phyloP scores from a whole-genome alignment of 2,888 invertebrate genomes.

The Phaedon cochleariae region DNA sequence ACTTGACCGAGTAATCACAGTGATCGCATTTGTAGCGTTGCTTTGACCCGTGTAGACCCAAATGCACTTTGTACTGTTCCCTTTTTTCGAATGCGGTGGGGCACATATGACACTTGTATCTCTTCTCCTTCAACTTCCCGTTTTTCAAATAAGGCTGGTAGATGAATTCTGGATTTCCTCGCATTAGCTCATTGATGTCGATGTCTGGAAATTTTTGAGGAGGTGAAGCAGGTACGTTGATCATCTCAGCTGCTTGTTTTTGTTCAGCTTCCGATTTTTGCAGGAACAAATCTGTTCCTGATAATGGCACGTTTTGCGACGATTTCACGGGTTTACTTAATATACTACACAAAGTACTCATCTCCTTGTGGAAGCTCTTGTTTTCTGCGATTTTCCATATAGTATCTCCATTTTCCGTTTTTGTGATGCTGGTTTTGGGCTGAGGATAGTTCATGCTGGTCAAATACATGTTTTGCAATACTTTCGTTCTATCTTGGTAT shows the following conservation, averaged over 20 bases:
- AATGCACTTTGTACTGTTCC: constrained; percentile 84
- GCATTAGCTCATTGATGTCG: constrained; percentile 74
- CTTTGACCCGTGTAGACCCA: constrained; percentile 83
- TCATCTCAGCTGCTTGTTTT: constrained; percentile 66
- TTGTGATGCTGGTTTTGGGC: constrained; percentile 66
- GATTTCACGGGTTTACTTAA: constrained; percentile 47
- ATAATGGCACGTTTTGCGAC: constrained; percentile 65
- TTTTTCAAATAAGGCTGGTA: constrained; percentile 80
- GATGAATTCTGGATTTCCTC: constrained; percentile 79
- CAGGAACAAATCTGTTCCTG: constrained; percentile 73
- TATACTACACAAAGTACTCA: constrained; percentile 44
- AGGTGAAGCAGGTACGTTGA: constrained; percentile 17
- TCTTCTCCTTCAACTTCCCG: constrained; percentile 77
- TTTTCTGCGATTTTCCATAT: constrained; percentile 63
- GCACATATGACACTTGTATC: constrained; percentile 85
- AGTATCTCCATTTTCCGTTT: constrained; percentile 55
- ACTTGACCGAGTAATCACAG: constrained; percentile 89
- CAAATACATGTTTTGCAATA: constrained; percentile 72
- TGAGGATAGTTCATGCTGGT: constrained; percentile 72
- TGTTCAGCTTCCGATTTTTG: constrained; percentile 68
- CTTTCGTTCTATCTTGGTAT: constrained; percentile 80
- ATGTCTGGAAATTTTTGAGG: constrained; percentile 66
- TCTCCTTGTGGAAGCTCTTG: constrained; percentile 31
- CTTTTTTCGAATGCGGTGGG: constrained; percentile 88
- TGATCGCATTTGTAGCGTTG: constrained; percentile 83